Evolutionary conservation across 2,888 invertebrate species (phyloP), one percentile per base, ranked within the genome.

Genomic region (Criorhina ranunculi): DNA sequence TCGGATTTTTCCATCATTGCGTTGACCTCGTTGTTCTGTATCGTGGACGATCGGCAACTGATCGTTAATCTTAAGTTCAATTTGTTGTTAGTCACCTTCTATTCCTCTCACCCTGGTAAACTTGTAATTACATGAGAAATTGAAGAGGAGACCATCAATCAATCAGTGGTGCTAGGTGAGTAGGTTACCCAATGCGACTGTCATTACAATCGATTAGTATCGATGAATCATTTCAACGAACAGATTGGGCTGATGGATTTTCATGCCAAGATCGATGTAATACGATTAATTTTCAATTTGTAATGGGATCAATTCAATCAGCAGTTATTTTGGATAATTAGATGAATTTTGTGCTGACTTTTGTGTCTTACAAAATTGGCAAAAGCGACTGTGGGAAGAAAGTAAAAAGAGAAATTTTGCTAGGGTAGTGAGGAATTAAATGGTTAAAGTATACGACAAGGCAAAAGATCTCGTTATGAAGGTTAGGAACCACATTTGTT

Each of bases 111-210:
- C 15, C 3, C 31, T 15, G n/a, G 5, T 40, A 49, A 64, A 64
- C 49, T 64, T 49, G 64, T 64, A 49, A 64, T 64, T 64, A 62
- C 62, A 62, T 33, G 64, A 66, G 19, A 35, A 51, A 51, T 8
- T 7, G 33, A 19, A 42, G 55, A 55, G 40, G 31, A 29, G 17
- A 42, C 19, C 24, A 44, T 53, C 44, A 44, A 64, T 53, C 73
- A 73, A 15, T 31, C 37, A 15, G 0, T 17, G 15, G 53, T 5
- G 17, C 17, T 37, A n/a, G 35, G 57, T 31, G 37, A 46, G 53
- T 53, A 17, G 67, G 40, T 31, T 42, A 53, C 49, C 11, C 24
- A 33, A 12, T 69, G 66, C 55, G 24, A 35, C 37, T 59, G 57
- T 70, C 57, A 35, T 11, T 53, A 40, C 66, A 29, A 59, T 24